Evolutionary conservation across 2,888 invertebrate genomes (phyloP).

Genomic region (Leuctra nigra): DNA sequence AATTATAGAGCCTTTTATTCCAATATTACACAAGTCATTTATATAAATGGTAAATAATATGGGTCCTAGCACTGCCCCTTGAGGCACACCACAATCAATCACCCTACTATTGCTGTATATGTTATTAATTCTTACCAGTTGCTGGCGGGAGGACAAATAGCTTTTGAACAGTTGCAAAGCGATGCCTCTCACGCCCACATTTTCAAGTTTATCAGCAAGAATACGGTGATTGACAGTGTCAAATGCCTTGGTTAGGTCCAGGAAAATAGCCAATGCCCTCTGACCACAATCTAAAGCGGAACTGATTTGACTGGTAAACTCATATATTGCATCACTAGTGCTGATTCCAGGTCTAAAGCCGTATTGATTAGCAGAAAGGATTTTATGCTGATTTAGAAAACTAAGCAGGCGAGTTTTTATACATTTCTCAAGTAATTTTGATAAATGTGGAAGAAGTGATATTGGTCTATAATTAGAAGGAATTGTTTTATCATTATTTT

Average conservation of each 20-base stretch:
- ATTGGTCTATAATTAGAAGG: constrained; percentile 23
- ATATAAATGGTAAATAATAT: too few relatives aligned
- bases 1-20: too few relatives aligned
- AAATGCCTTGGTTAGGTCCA: constrained; percentile 22
- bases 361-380: constrained; percentile 17
- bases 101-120: too few relatives aligned
- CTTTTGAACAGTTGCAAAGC: constrained; percentile 7
- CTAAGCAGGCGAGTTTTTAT: not conserved
- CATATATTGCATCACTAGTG: constrained; percentile 12
- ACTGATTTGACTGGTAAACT: constrained; percentile 5
- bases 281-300: not conserved
- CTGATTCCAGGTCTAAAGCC: constrained; percentile 15
- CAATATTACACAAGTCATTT: too few relatives aligned
- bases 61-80: too few relatives aligned
- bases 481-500: constrained; percentile 8
- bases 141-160: constrained; percentile 14
- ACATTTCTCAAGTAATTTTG: too few relatives aligned
- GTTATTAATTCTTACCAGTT: not conserved
- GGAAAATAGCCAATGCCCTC: constrained; percentile 9
- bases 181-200: constrained; percentile 16
- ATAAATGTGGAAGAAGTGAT: constrained; percentile 17
- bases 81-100: too few relatives aligned
- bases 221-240: constrained; percentile 20
- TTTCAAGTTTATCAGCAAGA: constrained; percentile 8
- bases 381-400: not conserved